Evolutionary conservation across 2,888 invertebrate genomes (phyloP), one percentile per base, ranked within the genome.

Genomic region (Stenchaetothrips biformis): DNA sequence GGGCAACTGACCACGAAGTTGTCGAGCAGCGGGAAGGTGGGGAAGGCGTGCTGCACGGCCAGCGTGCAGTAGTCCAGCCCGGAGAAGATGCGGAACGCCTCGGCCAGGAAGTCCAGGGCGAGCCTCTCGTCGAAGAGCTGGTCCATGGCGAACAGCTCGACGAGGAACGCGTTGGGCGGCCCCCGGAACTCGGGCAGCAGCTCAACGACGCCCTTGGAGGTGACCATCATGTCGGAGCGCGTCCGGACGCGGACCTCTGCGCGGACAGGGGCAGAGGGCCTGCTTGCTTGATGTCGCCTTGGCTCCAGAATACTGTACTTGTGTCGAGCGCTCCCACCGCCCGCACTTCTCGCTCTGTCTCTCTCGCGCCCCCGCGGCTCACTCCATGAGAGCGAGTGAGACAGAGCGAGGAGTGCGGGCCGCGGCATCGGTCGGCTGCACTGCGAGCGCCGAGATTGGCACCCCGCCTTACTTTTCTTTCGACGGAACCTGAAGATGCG

Each of bases 1-100:
- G 53, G 88, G 86, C 77, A 48, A 81, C 84, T 83, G 86, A 90
- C 91, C 85, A 89, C 88, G 83, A 92, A 92, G 84, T 90, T 88
- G 81, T 89, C 88, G n/a, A 91, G 85, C 18, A 91, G 85, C 0
- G 90, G 88, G 81, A 89, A 89, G n/a, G 87, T 86, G 0, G 88
- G 85, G 78, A 88, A 87, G 6, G 87, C 86, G 0, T 89, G 88
- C 0, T 92, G 92, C 9, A 91, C 83, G 9, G 90, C 88, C 81
- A 91, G 85, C 18, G 91, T 85, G 84, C 91, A 91, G 83, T 92
- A 93, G 78, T 94, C 92, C 48, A 89, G 88, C 7, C 90, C 87
- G 1, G 91, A 91, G 86, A 90, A 92, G 74, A 91, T 88, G 84
- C 92, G 91, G 85, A 93, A 94, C 0, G 92, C 90, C 0, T 91